phyloP scores from a whole-genome alignment of 2,888 invertebrate species.

The Didymodactylos carnosus region DNA sequence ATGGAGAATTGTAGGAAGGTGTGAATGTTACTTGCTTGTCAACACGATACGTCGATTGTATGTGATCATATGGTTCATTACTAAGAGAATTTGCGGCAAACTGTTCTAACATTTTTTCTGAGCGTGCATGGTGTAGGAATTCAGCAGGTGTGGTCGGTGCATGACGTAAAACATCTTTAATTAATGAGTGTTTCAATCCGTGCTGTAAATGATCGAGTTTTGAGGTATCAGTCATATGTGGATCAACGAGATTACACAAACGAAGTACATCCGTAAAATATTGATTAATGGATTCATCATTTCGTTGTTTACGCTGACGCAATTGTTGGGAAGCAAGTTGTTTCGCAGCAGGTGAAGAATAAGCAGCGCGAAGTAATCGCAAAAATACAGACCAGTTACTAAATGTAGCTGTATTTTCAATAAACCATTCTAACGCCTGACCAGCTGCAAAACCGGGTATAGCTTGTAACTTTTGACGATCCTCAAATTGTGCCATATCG shows the following conservation, averaged over 20 bases:
- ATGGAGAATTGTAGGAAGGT: too few relatives aligned
- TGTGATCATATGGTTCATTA: too few relatives aligned
- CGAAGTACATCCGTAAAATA: background rate
- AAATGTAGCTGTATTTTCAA: background rate
- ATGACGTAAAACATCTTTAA: background rate
- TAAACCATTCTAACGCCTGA: background rate
- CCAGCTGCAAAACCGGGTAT: background rate
- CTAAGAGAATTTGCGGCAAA: too few relatives aligned
- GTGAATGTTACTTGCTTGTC: too few relatives aligned
- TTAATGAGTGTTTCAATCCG: background rate
- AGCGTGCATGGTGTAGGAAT: background rate
- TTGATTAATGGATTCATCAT: background rate
- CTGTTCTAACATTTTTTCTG: background rate
- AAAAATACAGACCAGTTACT: background rate
- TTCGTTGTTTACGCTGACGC: background rate
- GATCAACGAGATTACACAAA: background rate
- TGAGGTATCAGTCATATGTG: background rate
- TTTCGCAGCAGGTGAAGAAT: background rate
- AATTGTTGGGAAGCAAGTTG: background rate
- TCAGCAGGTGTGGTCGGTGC: background rate
- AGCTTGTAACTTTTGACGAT: background rate
- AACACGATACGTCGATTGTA: too few relatives aligned
- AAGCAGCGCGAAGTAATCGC: background rate
- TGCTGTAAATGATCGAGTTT: background rate
- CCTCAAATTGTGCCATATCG: background rate